Conservation (phyloP, 2,797 vertebrate genomes). For the Argya squamiceps region DNA sequence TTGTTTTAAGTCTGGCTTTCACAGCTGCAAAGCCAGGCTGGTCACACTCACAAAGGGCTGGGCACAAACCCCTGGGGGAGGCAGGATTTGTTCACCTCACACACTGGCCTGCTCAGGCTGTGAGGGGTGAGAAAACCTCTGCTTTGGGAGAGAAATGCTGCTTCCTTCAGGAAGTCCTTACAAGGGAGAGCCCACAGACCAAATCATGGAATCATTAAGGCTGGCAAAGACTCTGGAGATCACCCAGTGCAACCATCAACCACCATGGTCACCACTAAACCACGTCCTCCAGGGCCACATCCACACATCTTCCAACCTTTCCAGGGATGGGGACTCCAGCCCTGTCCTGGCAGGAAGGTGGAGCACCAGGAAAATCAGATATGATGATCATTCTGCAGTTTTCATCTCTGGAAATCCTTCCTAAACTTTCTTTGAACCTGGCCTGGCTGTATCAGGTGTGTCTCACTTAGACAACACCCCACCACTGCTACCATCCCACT, state of each 20-base stretch:
- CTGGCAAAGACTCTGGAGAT: not conserved
- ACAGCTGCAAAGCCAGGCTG: not conserved
- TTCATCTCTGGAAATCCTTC: not conserved
- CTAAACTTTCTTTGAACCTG: not conserved
- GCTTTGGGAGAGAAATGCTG: not conserved
- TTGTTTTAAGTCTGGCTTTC: not conserved
- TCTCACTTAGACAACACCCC: not conserved
- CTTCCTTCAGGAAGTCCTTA: not conserved
- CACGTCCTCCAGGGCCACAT: not conserved
- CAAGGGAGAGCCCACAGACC: not conserved
- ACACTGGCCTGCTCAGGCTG: accelerated
- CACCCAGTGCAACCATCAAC: not conserved
- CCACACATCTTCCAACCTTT: accelerated
- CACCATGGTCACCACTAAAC: not conserved
- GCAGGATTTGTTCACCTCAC: not conserved
- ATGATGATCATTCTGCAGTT: not conserved
- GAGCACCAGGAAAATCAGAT: not conserved
- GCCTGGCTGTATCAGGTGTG: not conserved
- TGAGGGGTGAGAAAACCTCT: not conserved
- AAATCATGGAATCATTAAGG: accelerated
- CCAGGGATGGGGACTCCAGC: not conserved
- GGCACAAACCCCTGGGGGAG: not conserved
- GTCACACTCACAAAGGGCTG: not conserved
- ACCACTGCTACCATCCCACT: not conserved
- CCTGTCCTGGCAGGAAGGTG: not conserved